These are phyloP conservation scores for Pelodytes ibericus DNA, from an alignment of 2,797 vertebrate genomes.

Conservation along the genomic window DNA sequence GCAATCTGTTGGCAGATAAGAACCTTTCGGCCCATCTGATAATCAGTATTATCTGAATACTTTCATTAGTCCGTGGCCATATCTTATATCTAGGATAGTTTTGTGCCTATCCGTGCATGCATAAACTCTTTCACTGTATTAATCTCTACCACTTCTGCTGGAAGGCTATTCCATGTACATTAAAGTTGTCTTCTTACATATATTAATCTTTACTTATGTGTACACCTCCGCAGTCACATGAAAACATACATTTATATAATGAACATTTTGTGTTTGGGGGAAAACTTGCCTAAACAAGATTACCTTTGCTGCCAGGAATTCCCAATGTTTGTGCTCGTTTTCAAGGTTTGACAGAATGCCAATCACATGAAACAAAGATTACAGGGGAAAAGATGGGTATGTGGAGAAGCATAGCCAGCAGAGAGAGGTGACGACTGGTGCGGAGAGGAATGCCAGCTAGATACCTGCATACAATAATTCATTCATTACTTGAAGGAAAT, in stretches of 20 bases:
- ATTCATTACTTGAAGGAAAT: neutral
- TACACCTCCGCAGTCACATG: neutral
- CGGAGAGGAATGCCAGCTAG: neutral
- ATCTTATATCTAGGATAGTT: too few species aligned
- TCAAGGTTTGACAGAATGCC: conserved; percentile 30
- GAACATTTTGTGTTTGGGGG: neutral
- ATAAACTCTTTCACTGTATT: too few species aligned
- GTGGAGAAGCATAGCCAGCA: neutral
- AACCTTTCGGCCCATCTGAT: too few species aligned
- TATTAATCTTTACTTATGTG: too few species aligned
- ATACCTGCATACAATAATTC: neutral
- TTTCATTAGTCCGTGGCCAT: too few species aligned
- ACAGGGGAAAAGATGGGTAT: conserved; percentile 10
- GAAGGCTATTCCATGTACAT: too few species aligned
- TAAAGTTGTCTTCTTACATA: too few species aligned
- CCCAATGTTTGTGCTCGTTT: conserved; percentile 43
- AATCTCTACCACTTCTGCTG: too few species aligned
- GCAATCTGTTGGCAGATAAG: too few species aligned
- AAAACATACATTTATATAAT: neutral
- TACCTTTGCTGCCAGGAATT: conserved; percentile 35
- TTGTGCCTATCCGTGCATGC: too few species aligned
- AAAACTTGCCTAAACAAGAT: conserved; percentile 46
- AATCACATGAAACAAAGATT: conserved; percentile 35
- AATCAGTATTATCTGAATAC: too few species aligned
- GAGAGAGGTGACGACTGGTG: neutral